These are phyloP conservation scores for Corydoras sp. DNA, from an alignment of 2,113 vertebrate species.

Conservation along the genomic window DNA sequence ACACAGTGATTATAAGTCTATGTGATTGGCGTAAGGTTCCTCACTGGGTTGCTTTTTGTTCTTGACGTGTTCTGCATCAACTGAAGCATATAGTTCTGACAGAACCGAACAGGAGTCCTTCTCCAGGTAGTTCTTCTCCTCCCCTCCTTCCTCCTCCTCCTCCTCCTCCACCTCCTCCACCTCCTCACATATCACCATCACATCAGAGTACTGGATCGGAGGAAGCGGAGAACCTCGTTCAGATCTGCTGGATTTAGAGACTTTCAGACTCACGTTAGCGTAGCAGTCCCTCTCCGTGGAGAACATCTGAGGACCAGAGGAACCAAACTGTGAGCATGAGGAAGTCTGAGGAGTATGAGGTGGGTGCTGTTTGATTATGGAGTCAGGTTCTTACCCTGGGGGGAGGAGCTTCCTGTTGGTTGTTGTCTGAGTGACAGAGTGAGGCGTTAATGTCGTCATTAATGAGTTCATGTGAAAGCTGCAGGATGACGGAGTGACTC, in stretches of 20 bases:
- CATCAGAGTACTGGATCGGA: slow-evolving; percentile 54
- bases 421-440: no score
- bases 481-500: not conserved
- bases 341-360: not conserved
- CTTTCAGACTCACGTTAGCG: slow-evolving; percentile 63
- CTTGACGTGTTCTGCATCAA: slow-evolving; percentile 57
- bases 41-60: slow-evolving; percentile 30
- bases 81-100: slow-evolving; percentile 65
- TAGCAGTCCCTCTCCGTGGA: slow-evolving; percentile 56
- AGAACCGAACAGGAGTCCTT: slow-evolving; percentile 41
- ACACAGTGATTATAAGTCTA: not conserved
- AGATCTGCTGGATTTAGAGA: slow-evolving; percentile 42
- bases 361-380: no score
- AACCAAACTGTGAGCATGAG: not conserved
- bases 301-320: slow-evolving; percentile 30
- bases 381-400: not conserved
- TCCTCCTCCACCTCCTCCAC: slow-evolving; percentile 1
- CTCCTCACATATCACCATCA: slow-evolving; percentile 35
- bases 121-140: slow-evolving; percentile 12
- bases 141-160: not conserved
- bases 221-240: slow-evolving; percentile 46
- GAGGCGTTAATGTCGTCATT: no score
- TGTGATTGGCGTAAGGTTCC: slow-evolving; percentile 52
- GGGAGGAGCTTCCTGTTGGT: not conserved
- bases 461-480: no score